Percentiles rank a stretch among this genome's conserved stretches.
Conservation (phyloP, 2,113 vertebrate genomes). For the Amblyopsis rosae region DNA sequence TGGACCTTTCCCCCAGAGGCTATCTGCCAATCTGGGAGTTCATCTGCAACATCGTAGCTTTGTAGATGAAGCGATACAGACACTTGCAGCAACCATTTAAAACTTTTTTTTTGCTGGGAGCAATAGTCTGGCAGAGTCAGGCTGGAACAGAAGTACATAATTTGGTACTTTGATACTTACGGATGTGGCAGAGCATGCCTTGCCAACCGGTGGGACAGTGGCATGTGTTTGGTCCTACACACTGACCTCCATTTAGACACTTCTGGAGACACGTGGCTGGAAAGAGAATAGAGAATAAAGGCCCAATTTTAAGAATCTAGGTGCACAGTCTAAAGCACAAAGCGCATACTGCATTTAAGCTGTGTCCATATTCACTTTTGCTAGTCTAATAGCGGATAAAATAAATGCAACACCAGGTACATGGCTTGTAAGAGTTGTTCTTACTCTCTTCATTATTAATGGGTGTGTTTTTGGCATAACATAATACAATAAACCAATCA, state of each 20-base stretch:
- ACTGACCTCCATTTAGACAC: constrained; percentile 75
- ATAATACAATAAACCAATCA: too few species aligned
- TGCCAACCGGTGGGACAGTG: constrained; percentile 66
- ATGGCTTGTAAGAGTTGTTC: too few species aligned
- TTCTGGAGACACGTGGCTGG: constrained; percentile 78
- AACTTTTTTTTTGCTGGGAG: background rate
- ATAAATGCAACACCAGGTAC: too few species aligned
- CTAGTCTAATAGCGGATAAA: background rate
- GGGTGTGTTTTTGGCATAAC: too few species aligned
- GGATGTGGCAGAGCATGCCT: constrained; percentile 75
- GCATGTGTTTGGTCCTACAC: constrained; percentile 70
- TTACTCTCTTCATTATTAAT: too few species aligned
- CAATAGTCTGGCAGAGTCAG: background rate
- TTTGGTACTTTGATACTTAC: constrained; percentile 66
- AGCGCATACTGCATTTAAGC: background rate
- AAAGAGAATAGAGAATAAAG: background rate
- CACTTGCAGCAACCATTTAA: background rate
- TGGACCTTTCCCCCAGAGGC: too few species aligned
- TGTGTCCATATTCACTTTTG: too few species aligned
- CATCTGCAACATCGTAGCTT: too few species aligned
- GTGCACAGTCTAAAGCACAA: background rate
- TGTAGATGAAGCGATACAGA: too few species aligned
- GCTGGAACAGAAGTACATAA: background rate
- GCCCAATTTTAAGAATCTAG: background rate
- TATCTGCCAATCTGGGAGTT: too few species aligned